Base-by-base conservation (phyloP, 1,140 invertebrate genomes). In the Pogonomyrmex californicus region DNA sequence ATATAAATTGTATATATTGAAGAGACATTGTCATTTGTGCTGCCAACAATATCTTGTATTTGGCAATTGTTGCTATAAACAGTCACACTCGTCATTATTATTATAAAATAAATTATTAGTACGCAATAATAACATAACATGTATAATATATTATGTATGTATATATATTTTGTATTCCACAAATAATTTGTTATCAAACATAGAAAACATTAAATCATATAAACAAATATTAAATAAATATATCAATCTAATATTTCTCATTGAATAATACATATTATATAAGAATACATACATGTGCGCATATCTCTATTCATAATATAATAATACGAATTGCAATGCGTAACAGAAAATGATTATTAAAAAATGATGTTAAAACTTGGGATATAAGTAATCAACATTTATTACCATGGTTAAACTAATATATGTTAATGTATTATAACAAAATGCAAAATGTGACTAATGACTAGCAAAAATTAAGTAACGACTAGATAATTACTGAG, bases 401-500 rank as follows among this genome's bases (percentile, higher is more conserved):
- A 70, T 62, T 23, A 23, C 23, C 23, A 51, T 77, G n/a, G 65
- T 78, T 85, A 85, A 83, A 58, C 23, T 73, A 71, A 82, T 73
- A 36, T 63, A 85, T 44, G 90, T 91, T 91, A 91, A 92, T 91
- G 88, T 90, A 56, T 90, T 91, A 91, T 85, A 91, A 92, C 87
- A 90, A 94, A 94, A 94, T 94, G 91, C 90, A 94, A 91, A 91
- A 90, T 65, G 92, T 94, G 94, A 94, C 94, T 95, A 94, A 92
- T 94, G 94, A 94, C 94, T 95, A 94, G 94, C 90, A 93, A 90
- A 91, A 89, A 93, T 94, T 92, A 92, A 93, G 88, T 94, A 93
- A 92, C 91, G 93, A 94, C 94, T 95, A 94, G 93, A 94, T 90
- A 54, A 88, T 91, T 88, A 90, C 23, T 86, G 58, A 58, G 54